Evolutionary conservation across 2,888 invertebrate species (phyloP), one percentile per base, ranked within the genome.

Genomic region (Leptinotarsa haldemani): DNA sequence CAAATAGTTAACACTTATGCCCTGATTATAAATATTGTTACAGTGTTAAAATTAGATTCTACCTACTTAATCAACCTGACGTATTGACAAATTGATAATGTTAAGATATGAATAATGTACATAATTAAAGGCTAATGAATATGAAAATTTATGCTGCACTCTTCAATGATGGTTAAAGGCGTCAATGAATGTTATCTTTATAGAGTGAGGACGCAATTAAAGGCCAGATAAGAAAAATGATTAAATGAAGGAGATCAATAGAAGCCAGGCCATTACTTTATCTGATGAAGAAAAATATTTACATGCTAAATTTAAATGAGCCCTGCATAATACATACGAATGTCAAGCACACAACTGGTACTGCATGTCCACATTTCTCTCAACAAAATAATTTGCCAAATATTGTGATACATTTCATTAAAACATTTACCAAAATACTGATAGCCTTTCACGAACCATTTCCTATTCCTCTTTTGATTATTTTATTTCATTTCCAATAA

Each of bases 391-490:
- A 25, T 22, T 58, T 16, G 16, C 3, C 13, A 22, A 20, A 58
- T 58, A 13, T 12, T n/a, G 25, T 25, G 13, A 22, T 58, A 58
- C 58, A 61, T 61, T 61, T 61, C 2, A 61, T 30, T 30, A 30
- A 61, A 40, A 61, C 40, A 61, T 30, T 40, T 12, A 40, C 25
- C 22, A 30, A 40, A 61, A n/a, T 20, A 56, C 56, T 61, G 61
- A 61, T 30, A 61, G 30, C 16, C 16, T 61, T 61, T 25, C 30
- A 30, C 61, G 30, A 40, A 61, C 25, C 61, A 61, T 61, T 61
- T 61, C 61, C 61, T 61, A 61, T 61, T 61, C 12, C 61, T 61
- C 18, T 16, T 61, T 30, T 40, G 40, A 61, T 61, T 7, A 61
- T 61, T 30, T n/a, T 61, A 30, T 61, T 61, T 61, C 1, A 40